A percentile compares a stretch with the other conserved stretches of the same genome.
Conservation (phyloP, 2,113 vertebrate species). For the Sclerurus mexicanus region DNA sequence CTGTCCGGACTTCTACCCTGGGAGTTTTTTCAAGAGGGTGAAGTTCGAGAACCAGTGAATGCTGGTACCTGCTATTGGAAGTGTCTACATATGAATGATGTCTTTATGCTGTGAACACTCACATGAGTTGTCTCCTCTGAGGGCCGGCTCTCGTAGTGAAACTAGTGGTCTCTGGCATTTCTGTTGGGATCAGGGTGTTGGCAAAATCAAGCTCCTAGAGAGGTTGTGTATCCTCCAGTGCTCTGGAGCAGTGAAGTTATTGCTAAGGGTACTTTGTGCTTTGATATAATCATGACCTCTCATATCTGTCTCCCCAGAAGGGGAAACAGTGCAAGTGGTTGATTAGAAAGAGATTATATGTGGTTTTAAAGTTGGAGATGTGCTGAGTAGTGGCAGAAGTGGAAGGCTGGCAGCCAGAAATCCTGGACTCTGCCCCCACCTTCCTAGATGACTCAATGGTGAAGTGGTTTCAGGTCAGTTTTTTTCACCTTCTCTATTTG, state of each 20-base stretch:
- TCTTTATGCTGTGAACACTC: background rate
- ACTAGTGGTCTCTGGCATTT: background rate
- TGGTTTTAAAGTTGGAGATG: background rate
- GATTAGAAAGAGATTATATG: background rate
- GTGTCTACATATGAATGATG: background rate
- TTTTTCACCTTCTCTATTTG: conserved; percentile 1
- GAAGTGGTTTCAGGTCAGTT: background rate
- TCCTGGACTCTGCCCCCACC: background rate
- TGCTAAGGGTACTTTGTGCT: background rate
- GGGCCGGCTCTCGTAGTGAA: background rate
- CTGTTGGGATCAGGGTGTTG: background rate
- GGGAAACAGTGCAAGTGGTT: background rate
- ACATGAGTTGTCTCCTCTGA: background rate
- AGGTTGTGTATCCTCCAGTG: background rate
- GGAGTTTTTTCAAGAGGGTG: background rate
- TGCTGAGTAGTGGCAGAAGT: background rate
- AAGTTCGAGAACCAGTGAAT: background rate
- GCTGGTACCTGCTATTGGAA: background rate
- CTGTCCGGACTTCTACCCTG: background rate
- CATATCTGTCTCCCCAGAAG: background rate
- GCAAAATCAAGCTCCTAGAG: background rate
- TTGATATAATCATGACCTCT: fast-evolving
- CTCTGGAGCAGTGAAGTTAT: background rate
- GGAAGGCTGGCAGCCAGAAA: background rate
- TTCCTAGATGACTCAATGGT: background rate